A percentile compares a stretch with the other conserved stretches of the same genome.
Evolutionary conservation across 2,888 invertebrate species (phyloP).

Genomic region (Panopea generosa): DNA sequence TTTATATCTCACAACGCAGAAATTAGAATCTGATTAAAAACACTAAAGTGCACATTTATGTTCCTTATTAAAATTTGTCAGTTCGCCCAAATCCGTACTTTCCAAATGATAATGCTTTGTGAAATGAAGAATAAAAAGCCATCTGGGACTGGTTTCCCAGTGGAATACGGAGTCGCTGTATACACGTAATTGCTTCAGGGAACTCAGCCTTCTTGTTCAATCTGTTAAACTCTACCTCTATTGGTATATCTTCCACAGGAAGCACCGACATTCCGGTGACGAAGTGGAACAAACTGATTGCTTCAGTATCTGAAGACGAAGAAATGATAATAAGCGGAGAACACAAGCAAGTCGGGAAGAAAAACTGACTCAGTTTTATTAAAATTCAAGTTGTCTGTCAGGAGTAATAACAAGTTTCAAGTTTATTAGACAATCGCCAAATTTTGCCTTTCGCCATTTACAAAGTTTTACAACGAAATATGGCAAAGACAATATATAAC

Average conservation of each 20-base stretch:
- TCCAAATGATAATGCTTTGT: conserved; percentile 60
- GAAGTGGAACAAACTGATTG: conserved; percentile 63
- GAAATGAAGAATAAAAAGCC: conserved; percentile 60
- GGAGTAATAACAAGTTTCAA: too few relatives aligned
- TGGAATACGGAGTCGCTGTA: conserved; percentile 57
- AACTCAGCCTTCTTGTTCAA: conserved; percentile 46
- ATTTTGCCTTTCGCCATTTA: too few relatives aligned
- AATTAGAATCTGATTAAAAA: too few relatives aligned
- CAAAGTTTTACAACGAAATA: too few relatives aligned
- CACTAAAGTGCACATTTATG: too few relatives aligned
- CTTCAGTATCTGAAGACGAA: conserved; percentile 58
- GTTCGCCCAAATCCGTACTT: conserved; percentile 52
- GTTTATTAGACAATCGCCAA: too few relatives aligned
- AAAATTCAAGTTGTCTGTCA: too few relatives aligned
- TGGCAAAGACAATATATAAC: too few relatives aligned
- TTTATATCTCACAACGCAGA: too few relatives aligned
- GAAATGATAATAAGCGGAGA: background rate
- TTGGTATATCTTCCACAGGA: conserved; percentile 55
- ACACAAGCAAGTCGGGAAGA: background rate
- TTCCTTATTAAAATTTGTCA: too few relatives aligned
- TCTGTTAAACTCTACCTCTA: conserved; percentile 63
- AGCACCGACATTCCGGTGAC: conserved; percentile 63
- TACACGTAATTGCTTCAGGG: conserved; percentile 63
- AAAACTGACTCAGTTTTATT: too few relatives aligned
- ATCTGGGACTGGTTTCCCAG: conserved; percentile 63